phyloP scores from a whole-genome alignment of 2,888 invertebrate genomes.

The Elmis aenea region DNA sequence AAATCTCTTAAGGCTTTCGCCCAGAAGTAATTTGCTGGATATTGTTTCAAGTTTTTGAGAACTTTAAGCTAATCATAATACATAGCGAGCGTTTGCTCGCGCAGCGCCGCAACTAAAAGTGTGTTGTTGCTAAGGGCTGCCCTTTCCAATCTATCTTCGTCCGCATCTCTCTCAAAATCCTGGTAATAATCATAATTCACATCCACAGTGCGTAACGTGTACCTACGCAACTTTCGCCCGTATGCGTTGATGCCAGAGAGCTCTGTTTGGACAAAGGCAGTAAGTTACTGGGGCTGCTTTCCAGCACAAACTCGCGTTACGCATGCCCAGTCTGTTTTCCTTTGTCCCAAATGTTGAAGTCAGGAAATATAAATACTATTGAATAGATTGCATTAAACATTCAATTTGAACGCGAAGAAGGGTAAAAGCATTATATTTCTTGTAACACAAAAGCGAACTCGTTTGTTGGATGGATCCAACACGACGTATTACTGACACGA shows the following conservation, averaged over 20 bases:
- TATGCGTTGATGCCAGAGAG: slow-evolving; percentile 13
- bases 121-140: slow-evolving; percentile 9
- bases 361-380: slow-evolving; percentile 16
- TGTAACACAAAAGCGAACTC: no score
- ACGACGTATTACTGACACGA: no score
- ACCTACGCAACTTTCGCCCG: slow-evolving; percentile 10
- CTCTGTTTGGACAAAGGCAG: slow-evolving; percentile 11
- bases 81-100: no score
- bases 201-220: slow-evolving; percentile 15
- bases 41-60: no score
- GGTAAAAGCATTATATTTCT: no score
- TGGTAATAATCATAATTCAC: slow-evolving; percentile 23
- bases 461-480: no score
- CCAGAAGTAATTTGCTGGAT: no score
- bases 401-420: slow-evolving; percentile 11
- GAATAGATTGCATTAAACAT: slow-evolving; percentile 12
- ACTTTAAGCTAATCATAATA: no score
- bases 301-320: slow-evolving; percentile 8
- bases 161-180: slow-evolving; percentile 13
- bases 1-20: no score
- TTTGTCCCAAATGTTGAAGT: slow-evolving; percentile 16
- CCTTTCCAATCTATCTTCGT: slow-evolving; percentile 14
- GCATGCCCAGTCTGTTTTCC: slow-evolving; percentile 12
- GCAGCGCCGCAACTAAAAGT: no score
- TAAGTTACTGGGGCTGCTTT: slow-evolving; percentile 13